Conservation (phyloP, 1,140 invertebrate species). For the Listronotus oregonensis region DNA sequence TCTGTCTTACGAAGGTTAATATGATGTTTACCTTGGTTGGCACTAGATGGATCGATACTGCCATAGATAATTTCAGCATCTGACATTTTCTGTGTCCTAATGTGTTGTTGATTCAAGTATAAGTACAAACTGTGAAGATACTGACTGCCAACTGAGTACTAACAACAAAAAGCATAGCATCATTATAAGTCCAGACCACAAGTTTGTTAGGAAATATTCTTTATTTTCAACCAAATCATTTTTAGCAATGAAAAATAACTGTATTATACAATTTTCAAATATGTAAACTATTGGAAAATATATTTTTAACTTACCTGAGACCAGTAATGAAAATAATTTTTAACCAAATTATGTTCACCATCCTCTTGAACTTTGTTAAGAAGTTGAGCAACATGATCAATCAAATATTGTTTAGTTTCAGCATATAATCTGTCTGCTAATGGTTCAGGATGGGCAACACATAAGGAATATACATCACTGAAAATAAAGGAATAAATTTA, state of each 20-base stretch:
- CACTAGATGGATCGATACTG: constrained; percentile 58
- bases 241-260: too few species aligned
- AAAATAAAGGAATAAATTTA: too few species aligned
- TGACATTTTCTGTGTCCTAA: constrained; percentile 77
- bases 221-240: too few species aligned
- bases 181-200: too few species aligned
- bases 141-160: constrained; percentile 75
- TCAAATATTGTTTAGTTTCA: constrained; percentile 77
- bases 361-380: constrained; percentile 61
- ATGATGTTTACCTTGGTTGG: constrained; percentile 42
- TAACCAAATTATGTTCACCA: constrained; percentile 58
- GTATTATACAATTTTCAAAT: too few species aligned
- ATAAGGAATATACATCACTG: constrained; percentile 82
- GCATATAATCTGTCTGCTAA: constrained; percentile 76
- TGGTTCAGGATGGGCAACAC: constrained; percentile 80
- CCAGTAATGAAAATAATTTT: constrained; percentile 76
- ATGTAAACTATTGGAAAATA: too few species aligned
- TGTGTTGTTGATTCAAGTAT: constrained; percentile 85
- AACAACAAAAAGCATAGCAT: constrained; percentile 4
- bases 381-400: constrained; percentile 75
- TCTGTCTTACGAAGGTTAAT: too few species aligned
- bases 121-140: constrained; percentile 82
- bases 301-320: constrained; percentile 55
- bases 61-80: constrained; percentile 84
- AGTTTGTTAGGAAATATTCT: too few species aligned